Percentiles rank a stretch among this genome's conserved stretches.
phyloP scores from a whole-genome alignment of 1,140 invertebrate genomes.

The Eciton burchellii region DNA sequence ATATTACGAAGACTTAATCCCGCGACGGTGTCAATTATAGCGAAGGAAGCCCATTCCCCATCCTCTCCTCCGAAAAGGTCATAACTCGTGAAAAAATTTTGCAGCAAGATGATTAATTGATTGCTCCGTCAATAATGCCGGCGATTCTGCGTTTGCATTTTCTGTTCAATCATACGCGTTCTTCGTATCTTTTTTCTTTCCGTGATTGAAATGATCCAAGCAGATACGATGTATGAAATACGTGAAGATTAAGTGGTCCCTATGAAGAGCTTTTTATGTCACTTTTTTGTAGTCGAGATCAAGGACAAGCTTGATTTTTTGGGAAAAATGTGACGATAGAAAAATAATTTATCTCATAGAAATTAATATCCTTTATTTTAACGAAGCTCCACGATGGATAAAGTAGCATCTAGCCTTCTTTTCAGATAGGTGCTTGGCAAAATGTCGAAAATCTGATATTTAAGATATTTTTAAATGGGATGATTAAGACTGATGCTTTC shows the following conservation, averaged over 20 bases:
- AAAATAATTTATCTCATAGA: too few species aligned
- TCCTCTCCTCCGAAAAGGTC: not conserved
- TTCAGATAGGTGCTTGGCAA: not conserved
- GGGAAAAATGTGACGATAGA: too few species aligned
- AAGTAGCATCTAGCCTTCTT: not conserved
- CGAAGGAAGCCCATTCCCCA: not conserved
- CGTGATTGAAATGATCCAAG: not conserved
- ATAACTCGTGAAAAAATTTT: not conserved
- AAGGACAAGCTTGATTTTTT: too few species aligned
- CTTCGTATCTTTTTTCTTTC: conserved; percentile 10
- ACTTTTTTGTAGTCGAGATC: not conserved
- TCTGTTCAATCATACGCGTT: not conserved
- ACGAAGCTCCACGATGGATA: not conserved
- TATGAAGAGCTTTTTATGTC: not conserved
- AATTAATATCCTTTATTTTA: too few species aligned
- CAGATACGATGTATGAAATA: not conserved
- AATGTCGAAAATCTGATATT: not conserved
- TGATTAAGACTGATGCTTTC: not conserved
- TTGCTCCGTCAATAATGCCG: not conserved
- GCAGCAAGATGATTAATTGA: conserved; percentile 15
- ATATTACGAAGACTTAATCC: conserved; percentile 16
- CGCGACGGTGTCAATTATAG: conserved; percentile 31
- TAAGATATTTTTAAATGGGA: too few species aligned
- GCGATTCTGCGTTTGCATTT: not conserved
- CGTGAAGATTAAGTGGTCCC: not conserved